These are phyloP conservation scores for Boulengeromyrus knoepffleri DNA, from an alignment of 2,113 vertebrate genomes.

Conservation along the genomic window DNA sequence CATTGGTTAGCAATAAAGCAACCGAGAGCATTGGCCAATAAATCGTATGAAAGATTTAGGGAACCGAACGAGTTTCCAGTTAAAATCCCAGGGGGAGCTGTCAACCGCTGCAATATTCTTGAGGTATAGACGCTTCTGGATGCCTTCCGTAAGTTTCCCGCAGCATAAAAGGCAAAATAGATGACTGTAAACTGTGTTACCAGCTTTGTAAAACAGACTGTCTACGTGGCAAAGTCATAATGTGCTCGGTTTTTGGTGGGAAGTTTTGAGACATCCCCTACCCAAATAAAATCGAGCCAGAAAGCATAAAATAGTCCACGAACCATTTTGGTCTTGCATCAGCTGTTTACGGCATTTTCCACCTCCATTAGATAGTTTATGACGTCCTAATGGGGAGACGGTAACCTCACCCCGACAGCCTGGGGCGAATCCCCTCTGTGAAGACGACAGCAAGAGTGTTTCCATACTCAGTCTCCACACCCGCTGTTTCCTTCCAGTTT, in stretches of 20 bases:
- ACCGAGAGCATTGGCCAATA: neutral
- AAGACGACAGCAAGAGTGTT: neutral
- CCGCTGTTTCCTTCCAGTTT: neutral
- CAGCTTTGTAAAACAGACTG: neutral
- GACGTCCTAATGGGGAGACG: neutral
- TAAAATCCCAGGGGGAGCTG: neutral
- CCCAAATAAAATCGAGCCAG: neutral
- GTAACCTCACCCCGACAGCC: neutral
- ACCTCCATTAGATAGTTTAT: neutral
- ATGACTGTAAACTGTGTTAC: neutral
- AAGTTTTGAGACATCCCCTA: neutral
- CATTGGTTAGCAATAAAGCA: neutral
- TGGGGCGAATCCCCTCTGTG: neutral
- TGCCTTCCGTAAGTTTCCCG: neutral
- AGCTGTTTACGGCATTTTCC: neutral
- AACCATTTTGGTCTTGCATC: constrained; percentile 3
- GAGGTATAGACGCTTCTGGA: neutral
- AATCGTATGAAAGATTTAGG: neutral
- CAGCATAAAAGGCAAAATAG: neutral
- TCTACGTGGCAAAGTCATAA: neutral
- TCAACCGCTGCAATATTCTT: neutral
- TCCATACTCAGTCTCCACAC: neutral
- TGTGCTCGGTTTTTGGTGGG: neutral
- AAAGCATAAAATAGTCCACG: neutral
- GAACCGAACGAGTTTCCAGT: neutral